Base-by-base conservation (phyloP, 2,888 invertebrate species). In the Schizotus pectinicornis region DNA sequence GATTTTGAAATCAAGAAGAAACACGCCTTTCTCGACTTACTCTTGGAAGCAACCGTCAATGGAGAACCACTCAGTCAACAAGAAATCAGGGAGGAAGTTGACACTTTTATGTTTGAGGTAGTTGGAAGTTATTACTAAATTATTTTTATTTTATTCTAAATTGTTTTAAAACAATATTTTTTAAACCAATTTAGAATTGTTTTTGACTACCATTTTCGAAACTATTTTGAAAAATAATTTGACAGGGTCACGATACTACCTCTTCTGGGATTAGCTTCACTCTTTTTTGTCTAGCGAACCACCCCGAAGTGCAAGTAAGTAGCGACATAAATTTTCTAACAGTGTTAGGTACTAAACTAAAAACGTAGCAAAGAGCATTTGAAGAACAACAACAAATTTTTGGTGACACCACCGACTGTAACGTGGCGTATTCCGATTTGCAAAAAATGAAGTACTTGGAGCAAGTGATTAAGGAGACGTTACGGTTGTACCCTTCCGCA, bases 41-140 rank as follows among this genome's bases (percentile, higher is more conserved):
- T 90, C 2, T 74, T 90, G 8, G 79, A 65, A n/a, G 53, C 59
- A 2, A 84, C 83, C 66, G 80, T 84, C 9, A 83, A 86, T 62
- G 87, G 85, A 1, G 74, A 82, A 58, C 83, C 81, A 3, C 76
- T 90, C 39, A 82, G 82, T 6, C 83, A 86, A 61, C 73, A 84
- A 22, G 84, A 85, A 58, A 83, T 90, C 36, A 81, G 86, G 48
- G 87, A 89, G 72, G 88, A 90, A 79, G 88, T 89, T 0, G 87
- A 89, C 64, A 90, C 90, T 0, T 89, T 90, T 65, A 86, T 89
- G 85, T 90, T 90, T 75, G 89, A 85, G 75, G 88, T 87, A 73
- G 5, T 77, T 73, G 71, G 9, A 11, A 14, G 31, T 36, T 22
- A 22, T 22, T 22, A 22, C 5, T 22, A 22, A 22, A 22, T 5